Percentiles rank a stretch among this genome's conserved stretches.
These are phyloP conservation scores for Perca flavescens DNA, from an alignment of 2,113 vertebrate genomes.

Conservation along the genomic window DNA sequence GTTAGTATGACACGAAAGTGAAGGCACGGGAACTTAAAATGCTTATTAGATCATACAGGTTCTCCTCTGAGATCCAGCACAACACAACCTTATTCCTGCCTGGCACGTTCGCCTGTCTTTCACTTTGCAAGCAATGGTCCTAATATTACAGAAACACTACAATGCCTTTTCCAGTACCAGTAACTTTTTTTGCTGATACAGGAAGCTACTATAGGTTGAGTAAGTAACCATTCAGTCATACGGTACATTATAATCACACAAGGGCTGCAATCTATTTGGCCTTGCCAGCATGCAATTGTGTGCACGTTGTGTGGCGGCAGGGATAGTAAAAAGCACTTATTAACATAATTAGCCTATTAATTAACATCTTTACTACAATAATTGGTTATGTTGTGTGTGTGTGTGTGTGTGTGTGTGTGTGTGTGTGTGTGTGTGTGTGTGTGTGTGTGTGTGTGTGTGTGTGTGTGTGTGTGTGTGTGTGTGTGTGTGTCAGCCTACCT, in stretches of 20 bases:
- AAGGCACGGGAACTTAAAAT: conserved; percentile 3
- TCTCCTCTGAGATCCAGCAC: conserved; percentile 1
- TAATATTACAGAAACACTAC: not conserved
- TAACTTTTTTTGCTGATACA: not conserved
- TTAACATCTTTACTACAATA: not conserved
- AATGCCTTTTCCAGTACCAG: not conserved
- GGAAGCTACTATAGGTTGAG: not conserved
- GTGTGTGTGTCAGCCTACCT: too few species aligned
- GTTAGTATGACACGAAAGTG: conserved; percentile 1
- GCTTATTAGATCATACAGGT: conserved; percentile 24
- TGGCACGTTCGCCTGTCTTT: not conserved
- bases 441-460: too few species aligned
- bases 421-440: too few species aligned
- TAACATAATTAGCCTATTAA: conserved; percentile 26
- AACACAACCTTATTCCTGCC: not conserved
- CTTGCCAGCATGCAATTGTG: not conserved
- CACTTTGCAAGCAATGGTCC: not conserved
- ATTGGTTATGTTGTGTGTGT: conserved; percentile 1
- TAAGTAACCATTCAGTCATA: not conserved
- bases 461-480: too few species aligned
- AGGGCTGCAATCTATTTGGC: conserved; percentile 23
- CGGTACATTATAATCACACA: conserved; percentile 7
- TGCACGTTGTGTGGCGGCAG: not conserved
- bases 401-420: not conserved
- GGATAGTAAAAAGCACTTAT: conserved; percentile 14